Evolutionary conservation across 2,888 invertebrate species (phyloP).

Genomic region (Euplexia lucipara): DNA sequence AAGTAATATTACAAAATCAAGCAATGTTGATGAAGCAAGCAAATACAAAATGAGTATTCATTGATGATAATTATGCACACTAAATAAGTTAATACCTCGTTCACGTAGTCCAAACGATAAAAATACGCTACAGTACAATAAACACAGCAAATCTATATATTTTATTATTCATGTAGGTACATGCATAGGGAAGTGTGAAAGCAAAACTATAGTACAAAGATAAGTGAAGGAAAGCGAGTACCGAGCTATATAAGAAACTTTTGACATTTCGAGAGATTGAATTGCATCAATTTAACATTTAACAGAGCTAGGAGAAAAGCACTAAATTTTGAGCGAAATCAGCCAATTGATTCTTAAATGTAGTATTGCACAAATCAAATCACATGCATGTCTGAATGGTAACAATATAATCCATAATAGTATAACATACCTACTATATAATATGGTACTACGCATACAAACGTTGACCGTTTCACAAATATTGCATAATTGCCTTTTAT

Average conservation of each 20-base stretch:
- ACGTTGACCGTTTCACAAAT: conserved; percentile 20
- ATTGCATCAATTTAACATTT: conserved; percentile 45
- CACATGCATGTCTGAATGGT: conserved; percentile 30
- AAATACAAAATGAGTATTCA: conserved; percentile 24
- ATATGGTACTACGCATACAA: conserved; percentile 18
- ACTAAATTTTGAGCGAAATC: conserved; percentile 19
- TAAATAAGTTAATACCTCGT: conserved; percentile 24
- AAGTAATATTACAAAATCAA: conserved; percentile 44
- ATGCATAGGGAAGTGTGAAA: conserved; percentile 45
- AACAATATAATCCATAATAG: not conserved
- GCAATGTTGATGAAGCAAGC: conserved; percentile 54
- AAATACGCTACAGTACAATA: conserved; percentile 21
- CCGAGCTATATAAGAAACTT: conserved; percentile 32
- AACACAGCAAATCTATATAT: conserved; percentile 35
- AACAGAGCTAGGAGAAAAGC: conserved; percentile 17
- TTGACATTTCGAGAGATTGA: conserved; percentile 46
- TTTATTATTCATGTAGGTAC: conserved; percentile 26
- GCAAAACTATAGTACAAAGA: conserved; percentile 26
- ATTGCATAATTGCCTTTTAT: not conserved
- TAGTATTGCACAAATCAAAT: conserved; percentile 2
- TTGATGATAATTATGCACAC: conserved; percentile 29
- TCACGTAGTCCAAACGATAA: conserved; percentile 28
- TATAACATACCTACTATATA: not conserved
- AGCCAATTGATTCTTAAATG: conserved; percentile 39
- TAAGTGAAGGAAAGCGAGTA: conserved; percentile 51